A percentile compares a stretch with the other conserved stretches of the same genome.
Conservation (phyloP, 1,140 invertebrate species). For the Lordiphosa stackelbergi region DNA sequence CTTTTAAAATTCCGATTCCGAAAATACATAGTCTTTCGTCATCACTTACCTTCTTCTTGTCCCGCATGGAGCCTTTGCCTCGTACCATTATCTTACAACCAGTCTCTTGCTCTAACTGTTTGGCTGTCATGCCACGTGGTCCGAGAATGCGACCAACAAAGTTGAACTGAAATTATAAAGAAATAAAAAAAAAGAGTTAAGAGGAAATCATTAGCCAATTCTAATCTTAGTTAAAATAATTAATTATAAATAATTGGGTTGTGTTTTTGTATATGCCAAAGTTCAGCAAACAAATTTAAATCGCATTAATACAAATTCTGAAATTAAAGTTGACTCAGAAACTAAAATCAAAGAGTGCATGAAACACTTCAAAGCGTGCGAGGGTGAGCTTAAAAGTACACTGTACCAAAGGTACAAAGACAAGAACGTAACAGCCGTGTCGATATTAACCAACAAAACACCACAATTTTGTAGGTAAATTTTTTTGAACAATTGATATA, state of each 20-base stretch:
- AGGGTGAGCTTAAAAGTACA: too few relatives aligned
- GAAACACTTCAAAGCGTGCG: slow-evolving; percentile 2
- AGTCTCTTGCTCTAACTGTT: slow-evolving; percentile 99
- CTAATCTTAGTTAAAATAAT: slow-evolving; percentile 16
- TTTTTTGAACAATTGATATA: too few relatives aligned
- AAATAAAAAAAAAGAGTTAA: slow-evolving; percentile 74
- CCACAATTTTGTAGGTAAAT: too few relatives aligned
- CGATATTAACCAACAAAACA: too few relatives aligned
- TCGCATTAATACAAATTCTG: slow-evolving; percentile 45
- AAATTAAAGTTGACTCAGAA: slow-evolving; percentile 43
- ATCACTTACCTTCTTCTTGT: slow-evolving; percentile 97
- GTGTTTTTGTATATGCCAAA: slow-evolving; percentile 25
- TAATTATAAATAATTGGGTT: slow-evolving; percentile 9
- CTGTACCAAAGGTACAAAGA: too few relatives aligned
- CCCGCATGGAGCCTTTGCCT: slow-evolving; percentile 99
- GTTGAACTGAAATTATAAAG: slow-evolving; percentile 93
- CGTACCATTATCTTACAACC: slow-evolving; percentile 99
- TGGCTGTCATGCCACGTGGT: slow-evolving; percentile 99
- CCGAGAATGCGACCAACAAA: slow-evolving; percentile 99
- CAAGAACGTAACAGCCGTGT: too few relatives aligned
- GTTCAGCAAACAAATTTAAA: slow-evolving; percentile 53
- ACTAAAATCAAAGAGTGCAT: slow-evolving; percentile 39
- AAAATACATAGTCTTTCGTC: neutral
- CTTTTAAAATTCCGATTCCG: slow-evolving; percentile 2
- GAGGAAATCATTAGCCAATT: slow-evolving; percentile 55